These are phyloP conservation scores for Neotoxoptera formosana DNA, from an alignment of 1,140 invertebrate species.

Conservation along the genomic window DNA sequence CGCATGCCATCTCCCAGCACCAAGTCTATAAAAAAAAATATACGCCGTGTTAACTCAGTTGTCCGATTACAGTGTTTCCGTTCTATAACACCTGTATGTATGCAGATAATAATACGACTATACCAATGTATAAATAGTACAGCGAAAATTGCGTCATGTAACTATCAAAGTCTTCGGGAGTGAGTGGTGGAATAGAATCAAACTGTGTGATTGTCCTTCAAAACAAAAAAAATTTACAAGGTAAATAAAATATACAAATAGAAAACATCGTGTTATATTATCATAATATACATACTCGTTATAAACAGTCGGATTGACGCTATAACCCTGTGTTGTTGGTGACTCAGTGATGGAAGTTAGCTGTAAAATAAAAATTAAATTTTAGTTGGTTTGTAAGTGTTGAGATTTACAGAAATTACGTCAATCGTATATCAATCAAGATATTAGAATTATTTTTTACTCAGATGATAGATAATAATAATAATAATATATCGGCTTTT, in stretches of 20 bases:
- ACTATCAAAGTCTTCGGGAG: slow-evolving; percentile 29
- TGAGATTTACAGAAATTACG: background rate
- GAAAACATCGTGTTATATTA: background rate
- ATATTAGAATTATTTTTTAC: background rate
- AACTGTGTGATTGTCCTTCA: too few relatives aligned
- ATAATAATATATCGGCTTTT: too few relatives aligned
- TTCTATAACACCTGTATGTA: slow-evolving; percentile 54
- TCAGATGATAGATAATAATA: background rate
- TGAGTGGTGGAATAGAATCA: background rate
- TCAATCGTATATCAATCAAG: background rate
- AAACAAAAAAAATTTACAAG: background rate
- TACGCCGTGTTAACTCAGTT: background rate
- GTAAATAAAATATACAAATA: slow-evolving; percentile 4
- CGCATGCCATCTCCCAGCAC: slow-evolving; percentile 64
- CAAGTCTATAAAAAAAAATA: slow-evolving; percentile 62
- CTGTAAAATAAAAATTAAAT: background rate
- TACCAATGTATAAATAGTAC: slow-evolving; percentile 60
- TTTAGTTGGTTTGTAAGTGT: background rate
- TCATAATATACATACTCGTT: background rate
- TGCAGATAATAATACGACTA: slow-evolving; percentile 52
- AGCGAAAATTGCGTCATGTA: slow-evolving; percentile 53
- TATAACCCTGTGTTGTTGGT: too few relatives aligned
- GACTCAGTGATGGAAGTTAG: background rate
- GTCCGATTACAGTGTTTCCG: background rate
- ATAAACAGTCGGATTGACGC: too few relatives aligned